Evolutionary conservation across 2,113 vertebrate genomes (phyloP).

Genomic region (Fregata magnificens): DNA sequence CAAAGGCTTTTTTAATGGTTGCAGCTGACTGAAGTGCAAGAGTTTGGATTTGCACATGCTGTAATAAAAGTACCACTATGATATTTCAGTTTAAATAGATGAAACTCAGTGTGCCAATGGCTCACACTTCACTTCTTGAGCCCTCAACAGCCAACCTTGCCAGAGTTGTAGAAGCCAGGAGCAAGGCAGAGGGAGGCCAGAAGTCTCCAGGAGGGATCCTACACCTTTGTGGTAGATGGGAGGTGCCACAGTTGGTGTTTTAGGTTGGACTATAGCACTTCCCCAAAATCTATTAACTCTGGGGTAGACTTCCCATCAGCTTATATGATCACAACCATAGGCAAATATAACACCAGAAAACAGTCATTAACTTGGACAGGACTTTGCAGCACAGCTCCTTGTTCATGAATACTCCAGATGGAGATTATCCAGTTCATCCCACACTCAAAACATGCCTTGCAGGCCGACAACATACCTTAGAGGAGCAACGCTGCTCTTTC

Average conservation of each 20-base stretch:
- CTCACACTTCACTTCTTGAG: neutral
- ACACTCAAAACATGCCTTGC: neutral
- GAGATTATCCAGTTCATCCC: neutral
- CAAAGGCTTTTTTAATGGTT: no score
- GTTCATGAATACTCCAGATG: neutral
- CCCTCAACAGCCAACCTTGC: neutral
- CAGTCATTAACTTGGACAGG: neutral
- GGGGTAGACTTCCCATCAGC: neutral
- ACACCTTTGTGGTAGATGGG: neutral
- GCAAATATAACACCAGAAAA: neutral
- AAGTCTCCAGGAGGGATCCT: neutral
- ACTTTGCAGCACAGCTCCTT: neutral
- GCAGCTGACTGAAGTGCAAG: neutral
- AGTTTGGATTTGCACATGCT: neutral
- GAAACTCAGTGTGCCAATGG: neutral
- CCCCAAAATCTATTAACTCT: neutral
- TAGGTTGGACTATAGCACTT: neutral
- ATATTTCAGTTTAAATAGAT: neutral
- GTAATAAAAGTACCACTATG: neutral
- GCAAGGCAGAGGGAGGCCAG: neutral
- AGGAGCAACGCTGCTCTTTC: neutral
- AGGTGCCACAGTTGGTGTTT: neutral
- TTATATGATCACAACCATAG: neutral
- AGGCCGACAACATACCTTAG: neutral
- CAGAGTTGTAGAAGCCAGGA: neutral